Base-by-base conservation (phyloP, 1,140 invertebrate species). In the Cyclargus thomasi region DNA sequence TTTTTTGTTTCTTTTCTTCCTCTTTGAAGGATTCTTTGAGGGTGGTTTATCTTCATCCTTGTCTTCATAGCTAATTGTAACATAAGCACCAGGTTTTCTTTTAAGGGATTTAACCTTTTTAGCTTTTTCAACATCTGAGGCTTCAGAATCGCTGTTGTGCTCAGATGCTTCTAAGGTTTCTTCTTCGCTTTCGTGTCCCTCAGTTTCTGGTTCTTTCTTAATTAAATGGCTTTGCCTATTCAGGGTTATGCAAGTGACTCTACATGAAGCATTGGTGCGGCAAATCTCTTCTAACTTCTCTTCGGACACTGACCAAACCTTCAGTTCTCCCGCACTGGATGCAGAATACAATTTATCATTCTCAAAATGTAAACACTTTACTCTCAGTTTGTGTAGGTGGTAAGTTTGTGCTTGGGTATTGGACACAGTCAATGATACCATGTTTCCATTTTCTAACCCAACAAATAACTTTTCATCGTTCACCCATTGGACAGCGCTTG, bases 311-410 rank as follows among this genome's bases (percentile, higher is more conserved):
- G 83, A 91, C 95, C 96, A 97, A 0, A 96, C 75, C 91, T 96
- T 96, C 53, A 97, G 92, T 81, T 95, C 93, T 0, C 96, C 96
- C 55, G 93, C 92, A 89, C 95, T 97, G 1, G 94, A 95, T 18
- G 92, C 93, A 21, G 94, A 93, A 53, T 93, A 92, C 5, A 95
- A 75, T 47, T 91, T 91, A 59, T 91, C 77, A 71, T 88, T 88
- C 71, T 88, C 86, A 71, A 85, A 89, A 69, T 89, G 82, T 29
- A 96, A 87, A 81, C 92, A 93, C 86, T 96, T 96, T 0, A 97
- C 92, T 82, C 95, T 91, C 65, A 91, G 86, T 63, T 92, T 91
- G 70, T 97, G 95, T 0, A 92, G 94, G 59, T 88, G 69, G 29
- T 92, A 91, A 63, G 91, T 87, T 14, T 90, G 70, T 6, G 91